phyloP scores from a whole-genome alignment of 2,113 vertebrate species.

The Labrus mixtus region DNA sequence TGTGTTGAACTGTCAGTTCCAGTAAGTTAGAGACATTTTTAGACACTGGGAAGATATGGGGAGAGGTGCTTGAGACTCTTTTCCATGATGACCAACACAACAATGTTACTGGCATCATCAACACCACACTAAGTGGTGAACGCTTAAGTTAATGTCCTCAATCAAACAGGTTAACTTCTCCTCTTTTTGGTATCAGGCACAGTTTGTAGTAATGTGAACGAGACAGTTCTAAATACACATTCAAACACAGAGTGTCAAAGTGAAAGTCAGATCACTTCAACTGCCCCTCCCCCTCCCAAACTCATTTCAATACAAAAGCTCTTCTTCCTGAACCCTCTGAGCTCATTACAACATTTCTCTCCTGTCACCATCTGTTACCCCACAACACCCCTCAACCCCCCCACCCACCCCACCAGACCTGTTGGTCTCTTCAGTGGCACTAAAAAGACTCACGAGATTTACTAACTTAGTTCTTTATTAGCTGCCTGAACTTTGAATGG shows the following conservation, averaged over 20 bases:
- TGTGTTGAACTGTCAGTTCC: too few relatives aligned
- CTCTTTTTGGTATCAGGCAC: too few relatives aligned
- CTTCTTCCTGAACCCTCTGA: constrained; percentile 33
- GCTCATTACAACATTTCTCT: constrained; percentile 49
- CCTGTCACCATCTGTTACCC: constrained; percentile 75
- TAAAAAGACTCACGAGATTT: constrained; percentile 16
- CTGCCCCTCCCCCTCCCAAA: not conserved
- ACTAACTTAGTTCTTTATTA: constrained; percentile 6
- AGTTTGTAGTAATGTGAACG: too few relatives aligned
- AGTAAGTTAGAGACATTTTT: too few relatives aligned
- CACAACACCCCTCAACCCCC: constrained; percentile 13
- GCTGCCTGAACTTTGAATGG: not conserved
- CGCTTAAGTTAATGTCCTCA: too few relatives aligned
- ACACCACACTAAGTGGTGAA: too few relatives aligned
- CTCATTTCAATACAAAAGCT: constrained; percentile 67
- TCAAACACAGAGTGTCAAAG: not conserved
- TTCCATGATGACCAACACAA: too few relatives aligned
- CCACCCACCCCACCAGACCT: constrained; percentile 29
- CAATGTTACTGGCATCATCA: too few relatives aligned
- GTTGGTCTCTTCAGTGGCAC: constrained; percentile 20
- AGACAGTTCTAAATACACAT: too few relatives aligned
- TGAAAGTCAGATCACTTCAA: not conserved
- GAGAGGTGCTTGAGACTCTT: too few relatives aligned
- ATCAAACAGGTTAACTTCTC: too few relatives aligned
- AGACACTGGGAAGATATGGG: too few relatives aligned